Base-by-base conservation (phyloP, 2,113 vertebrate genomes). In the Elachura formosa region DNA sequence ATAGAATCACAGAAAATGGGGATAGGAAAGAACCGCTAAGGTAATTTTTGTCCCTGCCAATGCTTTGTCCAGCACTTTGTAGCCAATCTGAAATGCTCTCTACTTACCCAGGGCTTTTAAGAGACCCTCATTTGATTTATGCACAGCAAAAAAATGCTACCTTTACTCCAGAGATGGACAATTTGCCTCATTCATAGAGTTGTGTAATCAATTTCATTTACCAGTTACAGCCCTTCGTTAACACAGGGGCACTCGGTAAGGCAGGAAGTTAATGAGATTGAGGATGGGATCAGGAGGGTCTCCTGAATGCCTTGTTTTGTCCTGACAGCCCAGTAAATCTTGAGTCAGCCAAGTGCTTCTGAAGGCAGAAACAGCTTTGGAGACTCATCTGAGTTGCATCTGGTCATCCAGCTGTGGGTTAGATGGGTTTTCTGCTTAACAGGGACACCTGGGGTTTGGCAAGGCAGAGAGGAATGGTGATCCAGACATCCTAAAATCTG, bases 191-290 rank as follows among this genome's bases (percentile, higher is more conserved):
- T 91, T 96, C 33, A 48, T 61, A 76, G 49, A 77, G 74, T 85
- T 93, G 87, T 85, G 87, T 83, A 94, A 96, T 96, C 93, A 95
- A 95, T 97, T 96, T 95, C 62, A 95, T 95, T 95, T 96, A 89
- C 89, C 91, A 94, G 43, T 91, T 97, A 92, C 89, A 95, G 67
- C 54, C 74, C 93, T 87, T 93, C 34, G 0, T 94, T 97, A 96
- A 93, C 82, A 79, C 1, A 0, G 2, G 93, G 93, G 81, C 96
- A 94, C 81, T 69, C 10, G 19, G 77, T 74, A 54, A 82, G 84
- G 93, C 71, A 55, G 89, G 85, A 87, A 95, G 74, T 96, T 96
- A 97, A 95, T 96, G 94, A 95, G 93, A 89, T 96, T 84, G 93
- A 62, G 71, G 62, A 95, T 96, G 91, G 84, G 94, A 95, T 94